Percentiles rank a stretch among this genome's conserved stretches.
These are phyloP conservation scores for Rostratula benghalensis DNA, from an alignment of 2,113 vertebrate species.

Conservation along the genomic window DNA sequence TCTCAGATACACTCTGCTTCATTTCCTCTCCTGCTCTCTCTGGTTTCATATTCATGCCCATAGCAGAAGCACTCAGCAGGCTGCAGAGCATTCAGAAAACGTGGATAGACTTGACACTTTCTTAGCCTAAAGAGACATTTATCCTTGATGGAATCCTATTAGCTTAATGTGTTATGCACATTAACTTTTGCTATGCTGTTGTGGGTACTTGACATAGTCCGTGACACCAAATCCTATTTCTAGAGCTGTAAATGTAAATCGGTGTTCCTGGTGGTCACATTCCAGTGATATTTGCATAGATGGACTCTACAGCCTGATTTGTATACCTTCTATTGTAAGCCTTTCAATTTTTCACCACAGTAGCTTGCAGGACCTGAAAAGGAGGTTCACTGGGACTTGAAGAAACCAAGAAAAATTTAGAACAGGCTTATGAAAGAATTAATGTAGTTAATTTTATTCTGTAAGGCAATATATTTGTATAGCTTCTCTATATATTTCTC, in stretches of 20 bases:
- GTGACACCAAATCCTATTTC: background rate
- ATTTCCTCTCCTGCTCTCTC: background rate
- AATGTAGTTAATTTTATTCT: background rate
- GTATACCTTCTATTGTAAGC: background rate
- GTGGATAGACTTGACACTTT: background rate
- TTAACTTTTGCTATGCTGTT: conserved; percentile 5
- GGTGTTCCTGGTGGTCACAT: background rate
- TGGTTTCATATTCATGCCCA: background rate
- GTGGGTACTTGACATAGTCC: background rate
- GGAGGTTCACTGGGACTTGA: background rate
- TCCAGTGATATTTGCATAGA: background rate
- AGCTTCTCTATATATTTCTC: background rate
- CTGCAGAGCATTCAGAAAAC: background rate
- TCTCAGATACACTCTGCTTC: background rate
- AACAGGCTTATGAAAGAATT: background rate
- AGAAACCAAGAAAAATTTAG: background rate
- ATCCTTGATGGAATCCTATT: conserved; percentile 22
- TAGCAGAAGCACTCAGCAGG: background rate
- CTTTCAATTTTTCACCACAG: background rate
- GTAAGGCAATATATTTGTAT: background rate
- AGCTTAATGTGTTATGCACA: background rate
- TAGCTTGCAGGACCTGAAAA: background rate
- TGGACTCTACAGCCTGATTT: background rate
- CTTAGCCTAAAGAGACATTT: conserved; percentile 2
- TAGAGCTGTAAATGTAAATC: conserved; percentile 2